Evolutionary conservation across 2,888 invertebrate genomes (phyloP).

Genomic region (Microplitis manilae): DNA sequence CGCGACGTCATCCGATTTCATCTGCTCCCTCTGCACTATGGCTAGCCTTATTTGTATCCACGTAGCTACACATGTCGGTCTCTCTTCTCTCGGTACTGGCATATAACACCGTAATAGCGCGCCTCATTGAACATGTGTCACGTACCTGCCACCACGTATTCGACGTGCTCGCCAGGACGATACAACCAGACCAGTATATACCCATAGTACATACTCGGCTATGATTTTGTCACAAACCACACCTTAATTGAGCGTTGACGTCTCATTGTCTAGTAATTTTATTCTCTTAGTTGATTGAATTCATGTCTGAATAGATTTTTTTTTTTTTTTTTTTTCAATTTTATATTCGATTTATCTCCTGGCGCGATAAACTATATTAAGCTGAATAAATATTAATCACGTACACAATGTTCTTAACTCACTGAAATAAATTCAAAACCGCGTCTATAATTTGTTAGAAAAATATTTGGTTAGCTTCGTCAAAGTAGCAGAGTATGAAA

Average conservation of each 20-base stretch:
- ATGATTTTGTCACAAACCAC: constrained; percentile 40
- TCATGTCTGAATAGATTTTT: neutral
- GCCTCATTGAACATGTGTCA: constrained; percentile 21
- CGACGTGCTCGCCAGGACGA: constrained; percentile 29
- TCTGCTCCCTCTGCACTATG: neutral
- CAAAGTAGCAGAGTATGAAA: too few species aligned
- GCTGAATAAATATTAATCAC: neutral
- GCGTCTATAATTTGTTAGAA: too few species aligned
- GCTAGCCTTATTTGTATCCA: neutral
- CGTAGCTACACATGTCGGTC: constrained; percentile 1
- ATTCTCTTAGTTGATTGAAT: neutral
- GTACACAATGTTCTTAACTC: neutral
- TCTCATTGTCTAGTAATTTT: constrained; percentile 28
- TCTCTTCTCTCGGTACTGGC: neutral
- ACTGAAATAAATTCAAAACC: too few species aligned
- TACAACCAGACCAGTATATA: constrained; percentile 1
- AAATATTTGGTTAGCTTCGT: too few species aligned
- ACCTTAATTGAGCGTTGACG: constrained; percentile 39
- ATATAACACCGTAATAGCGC: neutral
- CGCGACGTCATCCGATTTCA: constrained; percentile 35
- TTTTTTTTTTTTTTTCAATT: neutral
- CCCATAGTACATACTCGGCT: constrained; percentile 12
- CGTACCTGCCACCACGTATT: constrained; percentile 40
- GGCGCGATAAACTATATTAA: neutral
- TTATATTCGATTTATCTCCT: neutral